These are phyloP conservation scores for Spilarctia lutea DNA, from an alignment of 2,888 invertebrate species.

Conservation along the genomic window DNA sequence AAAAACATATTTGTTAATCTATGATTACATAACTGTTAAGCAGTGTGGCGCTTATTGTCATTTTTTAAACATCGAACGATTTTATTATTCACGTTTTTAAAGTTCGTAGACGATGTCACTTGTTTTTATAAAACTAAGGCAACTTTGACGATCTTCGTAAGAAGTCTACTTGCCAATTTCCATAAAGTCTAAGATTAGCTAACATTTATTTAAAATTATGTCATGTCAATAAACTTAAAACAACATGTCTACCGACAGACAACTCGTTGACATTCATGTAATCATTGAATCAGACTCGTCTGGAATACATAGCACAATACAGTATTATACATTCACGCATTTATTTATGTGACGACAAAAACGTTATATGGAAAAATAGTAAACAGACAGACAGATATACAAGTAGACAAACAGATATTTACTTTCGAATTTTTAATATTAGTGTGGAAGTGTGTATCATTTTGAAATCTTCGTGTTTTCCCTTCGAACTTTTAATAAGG, in stretches of 20 bases:
- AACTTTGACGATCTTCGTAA: neutral
- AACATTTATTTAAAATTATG: conserved; percentile 25
- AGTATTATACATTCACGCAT: neutral
- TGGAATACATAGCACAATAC: neutral
- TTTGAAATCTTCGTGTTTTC: neutral
- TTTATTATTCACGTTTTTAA: neutral
- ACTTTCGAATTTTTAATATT: too few species aligned
- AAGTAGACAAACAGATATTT: too few species aligned
- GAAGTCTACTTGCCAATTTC: neutral
- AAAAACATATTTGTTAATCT: neutral
- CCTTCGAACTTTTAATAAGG: neutral
- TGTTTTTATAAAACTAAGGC: neutral
- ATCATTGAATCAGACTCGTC: conserved; percentile 7
- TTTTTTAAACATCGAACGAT: neutral
- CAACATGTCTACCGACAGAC: conserved; percentile 7
- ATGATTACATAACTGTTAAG: neutral
- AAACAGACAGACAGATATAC: neutral
- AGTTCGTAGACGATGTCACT: neutral
- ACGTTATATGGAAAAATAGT: neutral
- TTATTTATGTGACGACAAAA: neutral
- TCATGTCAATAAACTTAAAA: conserved; percentile 25
- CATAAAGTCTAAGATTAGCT: conserved; percentile 17
- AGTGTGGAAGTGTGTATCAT: neutral
- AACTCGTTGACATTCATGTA: conserved; percentile 9
- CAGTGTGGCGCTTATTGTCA: neutral